Evolutionary conservation across 2,113 vertebrate genomes (phyloP), one percentile per base, ranked within the genome.

Genomic region (Tachysurus fulvidraco): DNA sequence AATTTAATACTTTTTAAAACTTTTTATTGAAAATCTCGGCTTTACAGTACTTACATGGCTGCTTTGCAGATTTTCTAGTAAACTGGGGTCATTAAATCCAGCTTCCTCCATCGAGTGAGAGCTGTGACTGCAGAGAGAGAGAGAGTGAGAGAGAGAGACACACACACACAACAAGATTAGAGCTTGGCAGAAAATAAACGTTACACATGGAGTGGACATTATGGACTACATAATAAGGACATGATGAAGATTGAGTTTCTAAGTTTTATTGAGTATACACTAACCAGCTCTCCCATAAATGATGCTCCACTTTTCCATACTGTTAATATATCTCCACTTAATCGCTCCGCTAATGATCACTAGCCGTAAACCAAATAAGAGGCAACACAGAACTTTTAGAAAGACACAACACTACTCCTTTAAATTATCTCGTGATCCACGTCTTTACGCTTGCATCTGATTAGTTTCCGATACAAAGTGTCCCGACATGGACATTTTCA

Each of bases 31-130:
- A 50, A 5, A 50, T 50, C 46, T 50, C 46, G 2, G 81, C 65
- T 59, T 83, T 87, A 85, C 16, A 14, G 67, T 90, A 95, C 98
- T 98, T 96, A 99, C 98, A 92, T 99, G 98, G 95, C 97, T 97
- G 92, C 92, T 98, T 91, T 99, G 97, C 92, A 99, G 96, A 92
- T 99, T 99, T 95, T 99, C 97, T 93, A 98, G 93, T 93, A 99
- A 94, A 59, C 96, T 97, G 5, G 94, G 91, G 81, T 99, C 98
- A 91, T 94, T 97, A 93, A 99, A 99, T 90, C 93, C 94, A 71
- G 93, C 95, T 89, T 98, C 97, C 3, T 98, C 97, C 89, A 94
- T 95, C 25, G 94, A 93, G 85, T 97, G 95, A 89, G 95, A 92
- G 86, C 94, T 96, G 90, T 97, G 96, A 93, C 98, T 99, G 93